These are phyloP conservation scores for Catocala nupta DNA, from an alignment of 2,888 invertebrate genomes.

Conservation along the genomic window DNA sequence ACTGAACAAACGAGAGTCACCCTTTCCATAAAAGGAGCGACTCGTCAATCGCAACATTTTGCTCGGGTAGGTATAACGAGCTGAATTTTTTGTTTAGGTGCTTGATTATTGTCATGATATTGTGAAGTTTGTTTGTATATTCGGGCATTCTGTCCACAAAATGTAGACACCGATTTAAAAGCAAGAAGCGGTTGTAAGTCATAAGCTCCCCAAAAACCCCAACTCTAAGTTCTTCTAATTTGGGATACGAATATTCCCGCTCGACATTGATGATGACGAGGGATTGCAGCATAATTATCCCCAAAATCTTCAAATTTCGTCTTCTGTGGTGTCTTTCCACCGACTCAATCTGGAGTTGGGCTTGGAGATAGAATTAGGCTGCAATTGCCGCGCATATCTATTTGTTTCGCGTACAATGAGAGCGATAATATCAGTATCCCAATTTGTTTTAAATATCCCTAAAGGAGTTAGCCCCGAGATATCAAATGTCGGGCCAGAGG, in stretches of 20 bases:
- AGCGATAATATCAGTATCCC: constrained; percentile 9
- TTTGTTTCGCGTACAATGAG: neutral
- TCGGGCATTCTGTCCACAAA: constrained; percentile 4
- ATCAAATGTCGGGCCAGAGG: constrained; percentile 8
- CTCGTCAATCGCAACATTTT: constrained; percentile 42
- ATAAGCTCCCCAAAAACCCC: neutral
- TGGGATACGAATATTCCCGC: constrained; percentile 4
- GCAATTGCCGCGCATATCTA: too few species aligned
- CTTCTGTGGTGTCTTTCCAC: neutral
- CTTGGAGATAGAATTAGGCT: too few species aligned
- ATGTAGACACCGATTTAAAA: constrained; percentile 2
- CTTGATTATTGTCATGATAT: constrained; percentile 32
- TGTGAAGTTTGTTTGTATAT: constrained; percentile 14
- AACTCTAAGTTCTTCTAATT: neutral
- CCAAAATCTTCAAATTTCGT: neutral
- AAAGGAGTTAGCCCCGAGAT: neutral
- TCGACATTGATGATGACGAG: neutral
- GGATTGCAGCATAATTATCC: constrained; percentile 1
- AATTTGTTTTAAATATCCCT: neutral
- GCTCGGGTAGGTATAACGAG: too few species aligned
- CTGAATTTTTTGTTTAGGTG: constrained; percentile 33
- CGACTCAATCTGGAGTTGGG: neutral
- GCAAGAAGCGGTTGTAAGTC: neutral
- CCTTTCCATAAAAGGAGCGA: constrained; percentile 43
- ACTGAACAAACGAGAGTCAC: constrained; percentile 26